A percentile compares a stretch with the other conserved stretches of the same genome.
Evolutionary conservation across 2,888 invertebrate species (phyloP).

Genomic region (Ypsolopha sequella): DNA sequence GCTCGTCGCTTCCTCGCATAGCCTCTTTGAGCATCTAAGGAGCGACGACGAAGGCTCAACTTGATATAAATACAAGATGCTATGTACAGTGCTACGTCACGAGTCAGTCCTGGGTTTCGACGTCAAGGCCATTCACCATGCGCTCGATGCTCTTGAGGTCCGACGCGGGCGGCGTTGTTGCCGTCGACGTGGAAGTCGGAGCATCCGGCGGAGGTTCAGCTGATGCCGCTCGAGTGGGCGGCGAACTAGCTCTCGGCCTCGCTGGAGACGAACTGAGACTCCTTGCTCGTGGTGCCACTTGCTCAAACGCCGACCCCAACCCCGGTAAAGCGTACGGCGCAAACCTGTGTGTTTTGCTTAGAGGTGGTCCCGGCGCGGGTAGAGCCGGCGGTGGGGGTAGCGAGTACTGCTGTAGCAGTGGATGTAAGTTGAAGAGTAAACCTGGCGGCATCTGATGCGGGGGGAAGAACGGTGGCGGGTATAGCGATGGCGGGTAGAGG

Average conservation of each 20-base stretch:
- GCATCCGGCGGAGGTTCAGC: conserved; percentile 66
- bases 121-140: conserved; percentile 96
- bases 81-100: conserved; percentile 48
- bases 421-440: conserved; percentile 89
- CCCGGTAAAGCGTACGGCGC: conserved; percentile 90
- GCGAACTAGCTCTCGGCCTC: conserved; percentile 42
- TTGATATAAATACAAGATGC: conserved; percentile 55
- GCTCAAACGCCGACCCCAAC: conserved; percentile 88
- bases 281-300: conserved; percentile 83
- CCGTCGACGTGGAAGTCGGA: conserved; percentile 65
- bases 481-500: conserved; percentile 91
- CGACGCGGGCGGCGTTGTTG: conserved; percentile 74
- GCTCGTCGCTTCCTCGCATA: not conserved
- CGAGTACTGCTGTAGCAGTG: conserved; percentile 90
- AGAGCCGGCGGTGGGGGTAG: conserved; percentile 76
- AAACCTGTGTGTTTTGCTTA: conserved; percentile 81
- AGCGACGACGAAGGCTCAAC: conserved; percentile 11
- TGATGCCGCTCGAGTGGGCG: conserved; percentile 63
- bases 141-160: conserved; percentile 97
- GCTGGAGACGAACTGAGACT: conserved; percentile 75
- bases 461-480: conserved; percentile 82
- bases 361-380: conserved; percentile 74
- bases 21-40: not conserved
- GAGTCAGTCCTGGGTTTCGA: conserved; percentile 76
- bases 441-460: conserved; percentile 85